A percentile compares a stretch with the other conserved stretches of the same genome.
phyloP scores from a whole-genome alignment of 2,888 invertebrate genomes.

The Rhimphoctona megacephalus region DNA sequence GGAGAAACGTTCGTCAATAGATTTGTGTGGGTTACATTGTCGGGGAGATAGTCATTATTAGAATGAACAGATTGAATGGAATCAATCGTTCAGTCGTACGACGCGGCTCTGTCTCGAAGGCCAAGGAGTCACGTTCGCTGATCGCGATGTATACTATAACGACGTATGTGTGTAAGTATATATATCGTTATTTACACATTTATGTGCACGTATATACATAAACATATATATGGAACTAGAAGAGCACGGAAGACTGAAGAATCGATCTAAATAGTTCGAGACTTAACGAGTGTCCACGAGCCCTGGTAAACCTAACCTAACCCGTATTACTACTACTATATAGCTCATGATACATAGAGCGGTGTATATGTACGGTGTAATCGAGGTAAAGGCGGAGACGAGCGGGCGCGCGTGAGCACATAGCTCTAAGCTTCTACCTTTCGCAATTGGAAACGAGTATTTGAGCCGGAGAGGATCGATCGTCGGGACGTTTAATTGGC shows the following conservation, averaged over 20 bases:
- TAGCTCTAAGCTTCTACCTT: slow-evolving; percentile 68
- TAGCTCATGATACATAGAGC: slow-evolving; percentile 24
- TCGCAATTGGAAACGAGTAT: slow-evolving; percentile 71
- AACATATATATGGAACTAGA: neutral
- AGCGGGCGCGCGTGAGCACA: slow-evolving; percentile 65
- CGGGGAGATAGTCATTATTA: slow-evolving; percentile 47
- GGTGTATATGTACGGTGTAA: slow-evolving; percentile 48
- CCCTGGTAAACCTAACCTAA: slow-evolving; percentile 21
- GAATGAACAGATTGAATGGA: slow-evolving; percentile 62
- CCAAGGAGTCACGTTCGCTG: slow-evolving; percentile 58
- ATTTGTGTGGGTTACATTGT: slow-evolving; percentile 23
- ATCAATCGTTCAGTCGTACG: slow-evolving; percentile 59
- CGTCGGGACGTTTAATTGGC: slow-evolving; percentile 80
- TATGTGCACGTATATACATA: neutral
- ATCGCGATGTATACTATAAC: neutral
- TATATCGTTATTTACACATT: neutral
- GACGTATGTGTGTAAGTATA: neutral
- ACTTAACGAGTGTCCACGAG: slow-evolving; percentile 67
- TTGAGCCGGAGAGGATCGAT: slow-evolving; percentile 76
- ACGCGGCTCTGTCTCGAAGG: slow-evolving; percentile 50
- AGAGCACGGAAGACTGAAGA: slow-evolving; percentile 61
- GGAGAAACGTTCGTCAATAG: neutral
- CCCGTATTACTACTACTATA: slow-evolving; percentile 22
- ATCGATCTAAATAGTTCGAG: slow-evolving; percentile 68
- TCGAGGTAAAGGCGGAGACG: slow-evolving; percentile 68